A percentile compares a stretch with the other conserved stretches of the same genome.
Evolutionary conservation across 2,113 vertebrate genomes (phyloP).

Genomic region (Benitochromis conjunctus): DNA sequence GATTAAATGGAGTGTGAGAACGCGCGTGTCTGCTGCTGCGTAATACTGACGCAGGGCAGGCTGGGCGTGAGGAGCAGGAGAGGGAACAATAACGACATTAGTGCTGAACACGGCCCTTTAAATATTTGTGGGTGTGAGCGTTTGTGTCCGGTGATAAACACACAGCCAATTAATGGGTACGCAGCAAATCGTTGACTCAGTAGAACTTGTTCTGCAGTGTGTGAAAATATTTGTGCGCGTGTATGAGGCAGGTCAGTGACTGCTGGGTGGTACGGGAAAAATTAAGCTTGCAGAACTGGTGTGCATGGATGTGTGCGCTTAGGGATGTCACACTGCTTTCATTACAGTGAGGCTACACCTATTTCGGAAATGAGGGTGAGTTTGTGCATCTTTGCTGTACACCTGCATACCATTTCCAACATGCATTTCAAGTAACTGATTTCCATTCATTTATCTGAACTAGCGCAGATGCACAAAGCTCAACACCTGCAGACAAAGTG

Average conservation of each 20-base stretch:
- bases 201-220: neutral
- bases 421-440: neutral
- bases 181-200: neutral
- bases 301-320: neutral
- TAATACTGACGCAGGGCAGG: neutral
- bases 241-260: neutral
- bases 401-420: neutral
- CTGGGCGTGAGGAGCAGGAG: neutral
- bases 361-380: neutral
- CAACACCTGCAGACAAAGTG: neutral
- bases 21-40: neutral
- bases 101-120: neutral
- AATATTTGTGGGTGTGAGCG: neutral
- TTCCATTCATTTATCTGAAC: too few species aligned
- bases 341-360: neutral
- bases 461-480: neutral
- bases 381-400: neutral
- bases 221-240: neutral
- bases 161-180: conserved; percentile 1
- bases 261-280: neutral
- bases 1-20: conserved; percentile 7
- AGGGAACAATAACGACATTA: neutral
- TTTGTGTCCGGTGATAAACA: neutral
- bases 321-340: neutral
- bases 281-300: neutral